A percentile compares a stretch with the other conserved stretches of the same genome.
Evolutionary conservation across 2,113 vertebrate species (phyloP).

Genomic region (Misgurnus mizolepis): DNA sequence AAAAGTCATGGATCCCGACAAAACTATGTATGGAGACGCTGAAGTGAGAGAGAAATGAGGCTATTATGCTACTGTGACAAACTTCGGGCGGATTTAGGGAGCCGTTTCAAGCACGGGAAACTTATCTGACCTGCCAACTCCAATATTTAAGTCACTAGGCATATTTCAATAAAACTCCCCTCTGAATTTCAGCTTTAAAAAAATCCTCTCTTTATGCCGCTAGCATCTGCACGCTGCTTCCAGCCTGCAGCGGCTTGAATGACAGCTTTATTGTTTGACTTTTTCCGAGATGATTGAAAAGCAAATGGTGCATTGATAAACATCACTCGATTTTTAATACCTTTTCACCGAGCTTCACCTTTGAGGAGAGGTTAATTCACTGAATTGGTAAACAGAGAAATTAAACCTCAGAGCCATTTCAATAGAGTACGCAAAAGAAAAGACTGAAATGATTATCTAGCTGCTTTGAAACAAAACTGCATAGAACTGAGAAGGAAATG

Average conservation of each 20-base stretch:
- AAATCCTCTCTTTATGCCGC: not conserved
- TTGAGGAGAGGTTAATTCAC: conserved; percentile 36
- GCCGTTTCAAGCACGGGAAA: not conserved
- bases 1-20: conserved; percentile 57
- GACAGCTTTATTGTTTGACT: conserved; percentile 60
- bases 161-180: conserved; percentile 21
- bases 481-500: not conserved
- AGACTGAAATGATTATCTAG: conserved; percentile 16
- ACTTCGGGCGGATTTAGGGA: conserved; percentile 3
- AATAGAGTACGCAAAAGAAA: conserved; percentile 8
- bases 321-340: conserved; percentile 22
- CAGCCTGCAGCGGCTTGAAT: conserved; percentile 48
- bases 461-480: conserved; percentile 5
- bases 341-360: conserved; percentile 30
- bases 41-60: conserved; percentile 21
- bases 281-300: conserved; percentile 58
- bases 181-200: conserved; percentile 16
- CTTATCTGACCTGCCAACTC: not conserved
- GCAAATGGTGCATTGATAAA: conserved; percentile 42
- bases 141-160: conserved; percentile 1
- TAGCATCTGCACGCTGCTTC: conserved; percentile 5
- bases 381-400: conserved; percentile 45
- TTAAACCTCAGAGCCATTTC: conserved; percentile 39
- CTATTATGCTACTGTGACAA: conserved; percentile 11
- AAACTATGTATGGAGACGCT: conserved; percentile 39